phyloP scores from a whole-genome alignment of 2,113 vertebrate species.

The Tetrax tetrax region DNA sequence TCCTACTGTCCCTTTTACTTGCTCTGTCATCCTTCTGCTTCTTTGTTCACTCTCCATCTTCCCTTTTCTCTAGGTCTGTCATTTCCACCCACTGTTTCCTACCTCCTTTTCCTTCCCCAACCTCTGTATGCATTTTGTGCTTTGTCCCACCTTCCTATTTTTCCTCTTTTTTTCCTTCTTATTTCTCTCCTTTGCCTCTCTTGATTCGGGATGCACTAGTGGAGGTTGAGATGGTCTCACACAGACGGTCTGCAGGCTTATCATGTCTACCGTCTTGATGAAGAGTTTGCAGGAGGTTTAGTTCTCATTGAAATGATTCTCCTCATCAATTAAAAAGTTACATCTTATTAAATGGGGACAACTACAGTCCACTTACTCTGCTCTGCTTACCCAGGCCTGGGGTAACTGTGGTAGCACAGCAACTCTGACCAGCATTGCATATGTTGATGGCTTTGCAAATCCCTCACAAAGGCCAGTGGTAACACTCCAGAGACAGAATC shows the following conservation, averaged over 20 bases:
- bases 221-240: neutral
- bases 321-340: neutral
- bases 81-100: neutral
- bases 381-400: neutral
- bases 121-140: neutral
- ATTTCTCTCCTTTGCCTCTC: neutral
- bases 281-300: neutral
- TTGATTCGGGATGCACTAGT: neutral
- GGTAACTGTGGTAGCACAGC: neutral
- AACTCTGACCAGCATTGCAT: neutral
- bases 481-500: neutral
- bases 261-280: neutral
- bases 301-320: neutral
- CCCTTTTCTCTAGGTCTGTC: neutral
- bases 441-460: neutral
- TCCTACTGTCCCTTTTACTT: neutral
- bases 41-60: neutral
- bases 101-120: neutral
- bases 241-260: neutral
- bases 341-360: neutral
- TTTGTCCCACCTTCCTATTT: neutral
- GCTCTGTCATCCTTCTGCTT: neutral
- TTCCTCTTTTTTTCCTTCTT: neutral
- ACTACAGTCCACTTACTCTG: neutral
- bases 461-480: neutral